These are phyloP conservation scores for Suricata suricatta DNA, from an alignment of 2,113 vertebrate genomes.

Conservation along the genomic window DNA sequence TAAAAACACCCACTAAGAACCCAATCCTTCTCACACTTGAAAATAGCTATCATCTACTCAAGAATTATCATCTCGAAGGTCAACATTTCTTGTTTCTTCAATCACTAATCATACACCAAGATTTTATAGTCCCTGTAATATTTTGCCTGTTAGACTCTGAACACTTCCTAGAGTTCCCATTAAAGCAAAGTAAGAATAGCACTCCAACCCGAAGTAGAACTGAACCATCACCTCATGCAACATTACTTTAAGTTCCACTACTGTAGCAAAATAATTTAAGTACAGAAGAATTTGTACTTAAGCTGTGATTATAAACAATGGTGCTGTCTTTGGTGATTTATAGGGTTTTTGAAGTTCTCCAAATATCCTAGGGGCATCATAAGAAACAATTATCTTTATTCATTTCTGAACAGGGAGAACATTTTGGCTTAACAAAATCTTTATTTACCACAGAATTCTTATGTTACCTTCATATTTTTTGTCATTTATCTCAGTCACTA, in stretches of 20 bases:
- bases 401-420: neutral
- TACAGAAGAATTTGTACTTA: neutral
- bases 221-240: neutral
- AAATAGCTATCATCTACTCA: neutral
- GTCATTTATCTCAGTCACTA: neutral
- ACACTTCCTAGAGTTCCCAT: neutral
- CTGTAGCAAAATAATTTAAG: neutral
- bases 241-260: neutral
- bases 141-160: neutral
- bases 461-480: neutral
- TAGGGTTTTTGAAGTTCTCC: neutral
- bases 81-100: neutral
- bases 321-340: neutral
- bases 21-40: neutral
- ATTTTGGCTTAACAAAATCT: neutral
- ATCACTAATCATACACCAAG: neutral
- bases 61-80: neutral
- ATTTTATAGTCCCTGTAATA: neutral
- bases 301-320: neutral
- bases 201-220: neutral
- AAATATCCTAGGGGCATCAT: neutral
- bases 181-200: neutral
- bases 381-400: slow-evolving; percentile 3
- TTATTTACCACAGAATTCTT: neutral
- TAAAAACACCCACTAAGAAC: neutral